phyloP scores from a whole-genome alignment of 1,140 invertebrate genomes.

The Drosophila sulfurigaster region DNA sequence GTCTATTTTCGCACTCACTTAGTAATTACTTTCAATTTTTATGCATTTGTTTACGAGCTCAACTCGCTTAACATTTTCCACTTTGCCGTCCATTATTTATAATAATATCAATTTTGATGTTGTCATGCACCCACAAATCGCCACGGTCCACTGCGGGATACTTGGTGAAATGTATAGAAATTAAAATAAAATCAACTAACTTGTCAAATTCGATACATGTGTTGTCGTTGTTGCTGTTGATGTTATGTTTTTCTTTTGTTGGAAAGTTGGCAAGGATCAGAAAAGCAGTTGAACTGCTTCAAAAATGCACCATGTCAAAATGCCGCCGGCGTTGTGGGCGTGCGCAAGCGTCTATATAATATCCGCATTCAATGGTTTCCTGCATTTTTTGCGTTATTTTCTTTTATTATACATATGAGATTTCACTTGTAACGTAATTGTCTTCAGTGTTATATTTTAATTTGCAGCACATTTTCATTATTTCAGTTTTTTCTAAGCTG shows the following conservation, averaged over 20 bases:
- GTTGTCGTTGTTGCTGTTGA: too few species aligned
- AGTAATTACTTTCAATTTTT: not conserved
- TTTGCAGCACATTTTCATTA: too few species aligned
- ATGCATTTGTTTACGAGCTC: not conserved
- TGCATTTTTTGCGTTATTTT: not conserved
- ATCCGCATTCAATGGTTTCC: not conserved
- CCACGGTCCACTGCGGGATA: not conserved
- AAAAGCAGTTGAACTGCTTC: not conserved
- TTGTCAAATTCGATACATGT: not conserved
- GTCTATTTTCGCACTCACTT: constrained; percentile 6
- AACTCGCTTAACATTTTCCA: not conserved
- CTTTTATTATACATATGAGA: not conserved
- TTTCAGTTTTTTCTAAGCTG: too few species aligned
- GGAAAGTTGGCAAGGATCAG: constrained; percentile 1
- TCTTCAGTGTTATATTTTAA: too few species aligned
- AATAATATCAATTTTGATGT: not conserved
- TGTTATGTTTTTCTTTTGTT: not conserved
- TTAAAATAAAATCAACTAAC: not conserved
- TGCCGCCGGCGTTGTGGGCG: not conserved
- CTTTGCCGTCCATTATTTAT: not conserved
- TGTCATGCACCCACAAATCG: not conserved
- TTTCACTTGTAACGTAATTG: not conserved
- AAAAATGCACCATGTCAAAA: not conserved
- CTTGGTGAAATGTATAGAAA: not conserved
- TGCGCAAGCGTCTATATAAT: not conserved